phyloP scores from a whole-genome alignment of 2,888 invertebrate species.

The Parthenolecanium corni region DNA sequence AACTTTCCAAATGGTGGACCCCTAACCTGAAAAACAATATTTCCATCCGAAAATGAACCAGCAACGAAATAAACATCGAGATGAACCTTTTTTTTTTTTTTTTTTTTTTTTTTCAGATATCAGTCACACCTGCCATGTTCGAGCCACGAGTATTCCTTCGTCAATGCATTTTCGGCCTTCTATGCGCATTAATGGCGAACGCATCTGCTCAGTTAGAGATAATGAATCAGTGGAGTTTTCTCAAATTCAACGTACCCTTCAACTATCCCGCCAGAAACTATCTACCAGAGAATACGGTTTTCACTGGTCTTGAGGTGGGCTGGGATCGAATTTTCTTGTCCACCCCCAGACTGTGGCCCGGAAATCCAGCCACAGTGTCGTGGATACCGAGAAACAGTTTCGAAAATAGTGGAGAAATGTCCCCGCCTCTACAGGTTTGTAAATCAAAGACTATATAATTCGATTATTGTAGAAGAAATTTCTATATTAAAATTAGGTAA shows the following conservation, averaged over 20 bases:
- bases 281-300: constrained; percentile 60
- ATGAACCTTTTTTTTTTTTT: too few species aligned
- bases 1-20: too few species aligned
- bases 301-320: constrained; percentile 63
- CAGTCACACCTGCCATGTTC: too few species aligned
- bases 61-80: too few species aligned
- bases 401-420: constrained; percentile 36
- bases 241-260: constrained; percentile 55
- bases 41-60: too few species aligned
- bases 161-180: too few species aligned
- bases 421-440: constrained; percentile 53
- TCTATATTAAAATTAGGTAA: too few species aligned
- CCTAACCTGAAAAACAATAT: too few species aligned
- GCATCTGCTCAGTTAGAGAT: constrained; percentile 46
- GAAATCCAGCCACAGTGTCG: constrained; percentile 63
- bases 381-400: constrained; percentile 54
- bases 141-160: too few species aligned
- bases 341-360: constrained; percentile 59
- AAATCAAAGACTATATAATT: too few species aligned
- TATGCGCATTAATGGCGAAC: neutral
- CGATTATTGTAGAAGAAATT: too few species aligned
- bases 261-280: constrained; percentile 46
- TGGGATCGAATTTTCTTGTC: constrained; percentile 63
- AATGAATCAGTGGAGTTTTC: constrained; percentile 56
- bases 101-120: too few species aligned